A percentile compares a stretch with the other conserved stretches of the same genome.
Conservation (phyloP, 2,113 vertebrate genomes). For the Zosterops pallidus region DNA sequence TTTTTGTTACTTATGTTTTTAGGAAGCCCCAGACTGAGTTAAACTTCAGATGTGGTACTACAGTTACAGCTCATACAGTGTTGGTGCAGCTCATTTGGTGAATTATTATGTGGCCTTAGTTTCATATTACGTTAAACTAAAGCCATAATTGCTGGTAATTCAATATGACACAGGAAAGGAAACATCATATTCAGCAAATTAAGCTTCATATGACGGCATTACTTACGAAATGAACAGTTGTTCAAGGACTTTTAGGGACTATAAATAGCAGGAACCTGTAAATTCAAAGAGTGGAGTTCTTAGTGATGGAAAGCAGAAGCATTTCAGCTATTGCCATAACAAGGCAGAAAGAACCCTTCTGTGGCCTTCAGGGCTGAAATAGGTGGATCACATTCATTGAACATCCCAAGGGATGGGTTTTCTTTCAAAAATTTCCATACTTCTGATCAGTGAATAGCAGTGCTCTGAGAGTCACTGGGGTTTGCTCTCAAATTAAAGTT, state of each 20-base stretch:
- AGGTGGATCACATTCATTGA: neutral
- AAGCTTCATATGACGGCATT: neutral
- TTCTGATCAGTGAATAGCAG: neutral
- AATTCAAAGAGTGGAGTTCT: neutral
- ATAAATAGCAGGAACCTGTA: neutral
- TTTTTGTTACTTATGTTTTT: neutral
- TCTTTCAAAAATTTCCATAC: neutral
- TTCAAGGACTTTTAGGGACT: neutral
- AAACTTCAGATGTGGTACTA: neutral
- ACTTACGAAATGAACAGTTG: neutral
- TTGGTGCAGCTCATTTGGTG: neutral
- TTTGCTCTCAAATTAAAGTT: neutral
- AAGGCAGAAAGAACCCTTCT: neutral
- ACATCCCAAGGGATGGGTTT: neutral
- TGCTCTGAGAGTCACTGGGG: accelerated
- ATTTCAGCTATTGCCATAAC: neutral
- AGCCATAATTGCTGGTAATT: conserved; percentile 39
- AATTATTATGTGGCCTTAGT: neutral
- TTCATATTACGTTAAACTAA: neutral
- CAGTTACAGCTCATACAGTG: neutral
- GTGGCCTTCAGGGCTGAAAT: neutral
- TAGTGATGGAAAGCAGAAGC: neutral
- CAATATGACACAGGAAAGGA: conserved; percentile 41
- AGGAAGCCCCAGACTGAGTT: neutral
- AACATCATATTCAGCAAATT: conserved; percentile 8